Evolutionary conservation across 2,888 invertebrate genomes (phyloP).

Genomic region (Empis stercorea): DNA sequence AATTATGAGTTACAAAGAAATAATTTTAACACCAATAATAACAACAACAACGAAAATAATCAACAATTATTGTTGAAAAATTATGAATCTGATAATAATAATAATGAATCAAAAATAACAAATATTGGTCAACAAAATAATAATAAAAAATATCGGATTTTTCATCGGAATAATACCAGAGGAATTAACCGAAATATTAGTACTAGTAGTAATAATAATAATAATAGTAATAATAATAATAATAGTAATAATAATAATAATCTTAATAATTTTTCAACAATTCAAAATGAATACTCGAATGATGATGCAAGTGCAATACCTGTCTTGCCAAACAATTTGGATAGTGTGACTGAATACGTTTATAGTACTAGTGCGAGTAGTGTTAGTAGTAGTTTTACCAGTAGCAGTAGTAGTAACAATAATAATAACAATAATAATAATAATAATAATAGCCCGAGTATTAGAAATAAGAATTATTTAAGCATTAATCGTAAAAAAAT

Average conservation of each 20-base stretch:
- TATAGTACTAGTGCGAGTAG: conserved; percentile 18
- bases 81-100: no score
- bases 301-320: conserved; percentile 19
- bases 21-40: no score
- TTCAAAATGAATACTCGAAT: conserved; percentile 17
- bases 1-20: not conserved
- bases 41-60: no score
- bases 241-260: conserved; percentile 7
- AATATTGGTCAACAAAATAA: conserved; percentile 4
- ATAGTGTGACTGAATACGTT: conserved; percentile 20
- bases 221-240: conserved; percentile 9
- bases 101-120: not conserved
- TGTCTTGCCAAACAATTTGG: conserved; percentile 18
- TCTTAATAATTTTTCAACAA: not conserved
- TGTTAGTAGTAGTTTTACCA: conserved; percentile 10
- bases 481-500: conserved; percentile 8
- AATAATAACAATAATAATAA: conserved; percentile 15
- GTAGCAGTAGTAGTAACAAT: conserved; percentile 15
- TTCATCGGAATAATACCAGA: not conserved
- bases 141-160: not conserved
- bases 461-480: conserved; percentile 10
- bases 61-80: no score
- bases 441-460: conserved; percentile 15
- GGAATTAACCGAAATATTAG: conserved; percentile 1
- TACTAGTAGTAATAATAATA: conserved; percentile 9